These are phyloP conservation scores for Coturnix japonica DNA, from an alignment of 2,113 vertebrate genomes.

Conservation along the genomic window DNA sequence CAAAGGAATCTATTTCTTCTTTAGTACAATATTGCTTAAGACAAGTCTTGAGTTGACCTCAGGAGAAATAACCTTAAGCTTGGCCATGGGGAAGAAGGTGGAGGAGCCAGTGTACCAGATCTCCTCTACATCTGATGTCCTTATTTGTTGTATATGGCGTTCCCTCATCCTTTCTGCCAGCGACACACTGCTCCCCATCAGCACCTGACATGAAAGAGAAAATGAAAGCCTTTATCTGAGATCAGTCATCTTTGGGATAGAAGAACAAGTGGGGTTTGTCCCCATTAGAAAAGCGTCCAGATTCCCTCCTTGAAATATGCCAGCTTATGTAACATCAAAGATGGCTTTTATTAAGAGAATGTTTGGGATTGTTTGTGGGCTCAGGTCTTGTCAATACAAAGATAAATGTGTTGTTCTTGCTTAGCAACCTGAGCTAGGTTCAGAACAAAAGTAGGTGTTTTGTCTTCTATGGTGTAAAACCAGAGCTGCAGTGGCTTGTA, in stretches of 20 bases:
- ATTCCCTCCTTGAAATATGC: background rate
- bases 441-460: conserved; percentile 20
- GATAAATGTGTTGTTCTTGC: background rate
- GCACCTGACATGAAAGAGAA: background rate
- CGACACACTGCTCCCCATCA: background rate
- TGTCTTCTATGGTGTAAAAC: background rate
- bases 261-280: background rate
- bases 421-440: conserved; percentile 54
- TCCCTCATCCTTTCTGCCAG: conserved; percentile 40
- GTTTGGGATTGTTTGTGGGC: background rate
- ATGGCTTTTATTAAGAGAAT: background rate
- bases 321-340: accelerated
- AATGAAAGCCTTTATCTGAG: accelerated
- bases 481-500: background rate
- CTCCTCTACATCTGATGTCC: background rate
- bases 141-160: no score
- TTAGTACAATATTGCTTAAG: background rate
- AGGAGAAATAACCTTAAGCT: background rate
- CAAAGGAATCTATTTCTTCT: background rate
- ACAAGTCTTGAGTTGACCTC: background rate
- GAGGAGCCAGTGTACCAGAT: background rate
- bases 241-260: background rate
- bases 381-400: background rate
- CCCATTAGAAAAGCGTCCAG: accelerated
- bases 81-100: background rate